phyloP scores from a whole-genome alignment of 2,797 vertebrate species.

The Lutjanus argentimaculatus region DNA sequence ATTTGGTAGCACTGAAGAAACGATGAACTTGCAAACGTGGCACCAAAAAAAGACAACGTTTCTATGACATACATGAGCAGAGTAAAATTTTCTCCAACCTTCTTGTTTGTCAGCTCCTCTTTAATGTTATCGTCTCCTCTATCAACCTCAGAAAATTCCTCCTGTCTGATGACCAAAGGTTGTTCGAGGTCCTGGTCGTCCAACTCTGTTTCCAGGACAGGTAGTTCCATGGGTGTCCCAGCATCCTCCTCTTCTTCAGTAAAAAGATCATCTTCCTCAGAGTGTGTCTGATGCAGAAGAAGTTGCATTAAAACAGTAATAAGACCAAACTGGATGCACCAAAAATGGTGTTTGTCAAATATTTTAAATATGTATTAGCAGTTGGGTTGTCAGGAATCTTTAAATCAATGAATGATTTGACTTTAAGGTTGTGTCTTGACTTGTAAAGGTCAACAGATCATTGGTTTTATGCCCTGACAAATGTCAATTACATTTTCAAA shows the following conservation, averaged over 20 bases:
- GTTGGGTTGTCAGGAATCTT: too few relatives aligned
- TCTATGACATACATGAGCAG: not conserved
- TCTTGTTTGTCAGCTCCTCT: conserved; percentile 77
- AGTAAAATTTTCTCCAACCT: conserved; percentile 65
- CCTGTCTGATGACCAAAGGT: conserved; percentile 33
- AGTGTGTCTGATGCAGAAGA: conserved; percentile 32
- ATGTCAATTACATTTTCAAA: too few relatives aligned
- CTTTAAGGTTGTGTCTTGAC: too few relatives aligned
- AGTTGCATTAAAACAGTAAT: conserved; percentile 2
- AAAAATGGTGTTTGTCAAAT: not conserved
- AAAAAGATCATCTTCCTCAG: conserved; percentile 28
- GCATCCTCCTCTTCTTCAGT: conserved; percentile 31
- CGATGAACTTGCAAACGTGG: not conserved
- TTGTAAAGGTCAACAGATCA: too few relatives aligned
- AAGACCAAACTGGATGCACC: not conserved
- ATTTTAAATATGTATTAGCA: not conserved
- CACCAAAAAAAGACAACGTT: not conserved
- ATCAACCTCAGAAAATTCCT: conserved; percentile 78
- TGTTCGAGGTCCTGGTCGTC: conserved; percentile 40
- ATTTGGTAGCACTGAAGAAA: not conserved
- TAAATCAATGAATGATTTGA: too few relatives aligned
- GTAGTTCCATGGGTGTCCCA: conserved; percentile 35
- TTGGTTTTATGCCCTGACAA: too few relatives aligned
- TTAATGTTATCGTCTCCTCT: conserved; percentile 33
- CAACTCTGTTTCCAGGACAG: conserved; percentile 47